Conservation (phyloP, 1,140 invertebrate genomes). For the Hyphantria cunea region DNA sequence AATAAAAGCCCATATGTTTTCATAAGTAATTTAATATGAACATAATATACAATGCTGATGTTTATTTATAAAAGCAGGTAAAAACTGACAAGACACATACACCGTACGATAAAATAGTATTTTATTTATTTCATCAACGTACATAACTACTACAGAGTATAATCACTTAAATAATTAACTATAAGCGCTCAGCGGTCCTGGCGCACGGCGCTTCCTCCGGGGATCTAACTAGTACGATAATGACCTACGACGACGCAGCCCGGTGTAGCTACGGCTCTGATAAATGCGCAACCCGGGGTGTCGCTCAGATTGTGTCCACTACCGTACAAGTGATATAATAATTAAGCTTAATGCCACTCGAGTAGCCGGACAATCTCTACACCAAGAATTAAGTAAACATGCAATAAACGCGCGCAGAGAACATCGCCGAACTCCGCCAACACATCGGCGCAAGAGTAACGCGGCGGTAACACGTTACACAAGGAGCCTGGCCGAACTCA, state of each 20-base stretch:
- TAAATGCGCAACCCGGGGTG: neutral
- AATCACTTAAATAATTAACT: constrained; percentile 29
- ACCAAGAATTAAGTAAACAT: constrained; percentile 10
- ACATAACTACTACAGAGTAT: constrained; percentile 35
- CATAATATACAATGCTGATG: constrained; percentile 79
- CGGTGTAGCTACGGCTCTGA: neutral
- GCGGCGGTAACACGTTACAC: neutral
- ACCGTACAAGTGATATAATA: neutral
- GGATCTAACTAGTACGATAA: constrained; percentile 4
- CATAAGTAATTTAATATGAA: constrained; percentile 78
- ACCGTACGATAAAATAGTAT: constrained; percentile 67
- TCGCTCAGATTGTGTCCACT: neutral
- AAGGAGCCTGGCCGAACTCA: neutral
- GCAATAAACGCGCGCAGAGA: constrained; percentile 5
- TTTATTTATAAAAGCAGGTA: constrained; percentile 80
- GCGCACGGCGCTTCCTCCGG: constrained; percentile 4
- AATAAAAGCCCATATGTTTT: constrained; percentile 47
- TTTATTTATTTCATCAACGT: constrained; percentile 47
- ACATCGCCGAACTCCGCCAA: neutral
- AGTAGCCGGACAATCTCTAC: neutral
- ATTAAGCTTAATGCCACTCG: constrained; percentile 9
- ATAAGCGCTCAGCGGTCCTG: constrained; percentile 8
- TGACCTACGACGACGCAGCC: neutral
- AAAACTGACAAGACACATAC: constrained; percentile 74
- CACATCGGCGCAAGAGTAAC: neutral